Base-by-base conservation (phyloP, 1,140 invertebrate genomes). In the Proales similis region DNA sequence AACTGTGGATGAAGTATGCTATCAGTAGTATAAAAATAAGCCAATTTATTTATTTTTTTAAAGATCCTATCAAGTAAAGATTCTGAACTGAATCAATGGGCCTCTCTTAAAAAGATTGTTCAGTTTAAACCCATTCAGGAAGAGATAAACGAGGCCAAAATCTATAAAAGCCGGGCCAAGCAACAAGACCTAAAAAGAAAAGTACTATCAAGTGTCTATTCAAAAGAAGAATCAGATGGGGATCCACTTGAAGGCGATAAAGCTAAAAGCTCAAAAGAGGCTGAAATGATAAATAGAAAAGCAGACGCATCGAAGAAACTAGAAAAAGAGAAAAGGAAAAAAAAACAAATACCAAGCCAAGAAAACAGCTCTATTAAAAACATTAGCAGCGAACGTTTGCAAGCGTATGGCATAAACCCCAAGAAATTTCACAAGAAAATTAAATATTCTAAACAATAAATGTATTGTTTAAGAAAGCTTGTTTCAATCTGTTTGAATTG, bases 51-150 rank as follows among this genome's bases (percentile, higher is more conserved):
- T 33, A 5, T 6, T 43, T 36, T 7, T 24, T 22, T 14, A 45
- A 61, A 90, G 86, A 90, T 98, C 71, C 78, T 97, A 63, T 75
- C 82, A 68, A 87, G 89, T 32, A 85, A 90, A 70, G 90, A 95
- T 70, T 85, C 83, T 68, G 91, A 96, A 76, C 77, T 98, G 3
- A 96, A 97, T 70, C 82, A 82, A 65, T 97, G 93, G 93, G 88
- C 84, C 69, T 87, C 90, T 0, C 72, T 97, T 2, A 93, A 90
- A 74, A 92, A 88, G 76, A 84, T 88, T 7, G 79, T 84, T n/a
- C 83, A 86, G 70, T 42, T n/a, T 24, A 62, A 36, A 30, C 14
- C 42, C 7, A 19, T 42, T 17, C 64, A 46, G 14, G 46, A 47
- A 32, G 19, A 49, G 20, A 45, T 48, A n/a, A 29, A 29, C 19